Evolutionary conservation across 2,888 invertebrate genomes (phyloP).

Genomic region (Eilema depressum): DNA sequence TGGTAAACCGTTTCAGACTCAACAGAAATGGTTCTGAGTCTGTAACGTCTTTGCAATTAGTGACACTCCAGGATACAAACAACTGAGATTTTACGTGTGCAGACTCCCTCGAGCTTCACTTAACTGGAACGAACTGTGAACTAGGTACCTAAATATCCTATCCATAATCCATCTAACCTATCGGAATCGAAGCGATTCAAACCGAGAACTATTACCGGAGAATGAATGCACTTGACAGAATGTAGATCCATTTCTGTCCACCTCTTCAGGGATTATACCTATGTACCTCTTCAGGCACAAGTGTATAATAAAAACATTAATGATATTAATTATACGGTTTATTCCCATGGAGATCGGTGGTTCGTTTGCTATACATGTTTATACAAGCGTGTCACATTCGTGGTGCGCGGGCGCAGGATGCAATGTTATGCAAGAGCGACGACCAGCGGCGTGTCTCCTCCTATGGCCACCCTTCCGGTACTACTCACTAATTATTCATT

Average conservation of each 20-base stretch:
- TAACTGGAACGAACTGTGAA: too few relatives aligned
- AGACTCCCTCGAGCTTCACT: too few relatives aligned
- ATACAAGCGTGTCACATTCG: slow-evolving; percentile 38
- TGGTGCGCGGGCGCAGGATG: slow-evolving; percentile 55
- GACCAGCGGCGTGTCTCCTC: slow-evolving; percentile 63
- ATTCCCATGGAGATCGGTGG: slow-evolving; percentile 1
- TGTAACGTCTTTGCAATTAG: too few relatives aligned
- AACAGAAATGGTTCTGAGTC: too few relatives aligned
- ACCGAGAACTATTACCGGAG: not conserved
- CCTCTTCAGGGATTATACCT: not conserved
- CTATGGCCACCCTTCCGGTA: slow-evolving; percentile 59
- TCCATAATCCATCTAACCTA: too few relatives aligned
- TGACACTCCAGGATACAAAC: too few relatives aligned
- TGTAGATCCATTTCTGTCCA: not conserved
- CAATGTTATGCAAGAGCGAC: slow-evolving; percentile 67
- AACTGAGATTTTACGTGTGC: too few relatives aligned
- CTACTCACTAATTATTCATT: slow-evolving; percentile 44
- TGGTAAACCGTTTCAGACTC: too few relatives aligned
- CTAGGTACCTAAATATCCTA: too few relatives aligned
- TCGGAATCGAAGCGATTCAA: not conserved
- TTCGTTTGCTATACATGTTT: slow-evolving; percentile 26
- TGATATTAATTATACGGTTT: not conserved
- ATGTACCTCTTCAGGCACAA: too few relatives aligned
- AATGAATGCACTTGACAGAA: not conserved
- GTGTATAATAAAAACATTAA: not conserved